A percentile compares a stretch with the other conserved stretches of the same genome.
phyloP scores from a whole-genome alignment of 2,888 invertebrate species.

The Deilephila porcellus region DNA sequence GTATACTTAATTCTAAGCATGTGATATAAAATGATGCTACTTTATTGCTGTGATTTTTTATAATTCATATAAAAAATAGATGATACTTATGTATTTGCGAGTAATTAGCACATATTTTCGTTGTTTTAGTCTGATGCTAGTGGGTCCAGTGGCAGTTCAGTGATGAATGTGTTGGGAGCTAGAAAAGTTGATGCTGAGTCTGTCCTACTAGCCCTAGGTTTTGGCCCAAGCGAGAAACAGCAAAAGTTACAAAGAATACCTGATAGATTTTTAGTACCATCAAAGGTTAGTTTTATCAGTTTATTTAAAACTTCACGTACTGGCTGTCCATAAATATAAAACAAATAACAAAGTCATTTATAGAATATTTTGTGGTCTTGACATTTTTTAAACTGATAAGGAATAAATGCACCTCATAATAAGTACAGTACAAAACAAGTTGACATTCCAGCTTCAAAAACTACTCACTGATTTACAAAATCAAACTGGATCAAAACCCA shows the following conservation, averaged over 20 bases:
- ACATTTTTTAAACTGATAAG: no score
- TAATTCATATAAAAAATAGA: background rate
- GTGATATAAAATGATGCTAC: no score
- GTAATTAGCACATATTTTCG: slow-evolving; percentile 24
- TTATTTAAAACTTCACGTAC: background rate
- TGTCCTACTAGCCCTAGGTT: slow-evolving; percentile 91
- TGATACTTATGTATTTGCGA: slow-evolving; percentile 7
- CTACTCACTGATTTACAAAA: no score
- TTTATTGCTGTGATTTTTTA: background rate
- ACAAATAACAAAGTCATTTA: no score
- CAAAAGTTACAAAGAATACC: slow-evolving; percentile 92
- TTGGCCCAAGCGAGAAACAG: slow-evolving; percentile 89
- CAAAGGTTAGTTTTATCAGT: slow-evolving; percentile 81
- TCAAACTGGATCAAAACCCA: no score
- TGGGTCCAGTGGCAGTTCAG: slow-evolving; percentile 88
- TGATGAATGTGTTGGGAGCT: slow-evolving; percentile 92
- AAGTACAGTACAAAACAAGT: no score
- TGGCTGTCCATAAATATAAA: background rate
- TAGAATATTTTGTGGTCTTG: no score
- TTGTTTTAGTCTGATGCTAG: slow-evolving; percentile 75
- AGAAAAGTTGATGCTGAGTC: slow-evolving; percentile 95
- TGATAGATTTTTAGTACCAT: slow-evolving; percentile 91
- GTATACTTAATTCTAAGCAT: no score
- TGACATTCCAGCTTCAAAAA: no score
- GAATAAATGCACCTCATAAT: no score